Base-by-base conservation (phyloP, 2,888 invertebrate species). In the Ischnura elegans region DNA sequence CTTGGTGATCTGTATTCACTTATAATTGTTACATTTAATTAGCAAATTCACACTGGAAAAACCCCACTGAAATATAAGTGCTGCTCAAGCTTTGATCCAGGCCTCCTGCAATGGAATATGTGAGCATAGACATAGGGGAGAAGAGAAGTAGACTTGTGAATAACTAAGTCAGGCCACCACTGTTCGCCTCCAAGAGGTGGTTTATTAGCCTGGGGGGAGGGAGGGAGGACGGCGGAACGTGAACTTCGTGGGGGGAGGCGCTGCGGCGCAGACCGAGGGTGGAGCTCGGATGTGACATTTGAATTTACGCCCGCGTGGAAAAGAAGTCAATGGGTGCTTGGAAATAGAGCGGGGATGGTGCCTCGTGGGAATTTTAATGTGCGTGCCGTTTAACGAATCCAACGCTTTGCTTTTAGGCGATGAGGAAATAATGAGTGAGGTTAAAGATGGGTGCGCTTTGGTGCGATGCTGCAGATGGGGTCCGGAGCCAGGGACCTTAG, bases 301-400 rank as follows among this genome's bases (percentile, higher is more conserved):
- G 76, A 76, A 76, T 76, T 76, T 8, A 76, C 76, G 36, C 76
- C 36, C 76, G 76, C 76, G 16, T 36, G 16, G 51, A 51, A 76
- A 13, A 66, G 29, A 76, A 76, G n/a, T 36, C 76, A 76, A 13
- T 13, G 76, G 76, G 29, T 13, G 76, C 76, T 1, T 76, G 76
- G 10, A 36, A 76, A 76, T 76, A 36, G 76, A 10, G 16, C 13
- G 76, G 36, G 10, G 6, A 36, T 4, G 76, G 36, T 29, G 10
- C 10, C 25, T 25, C 29, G 21, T 10, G 76, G 2, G 76, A 13
- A 16, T 76, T 76, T 76, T 76, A 36, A 76, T 76, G 76, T 76
- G 76, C 76, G 16, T 76, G 76, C 51, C 51, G 51, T 51, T 61
- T n/a, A n/a, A n/a, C n/a, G n/a, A n/a, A n/a, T n/a, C n/a, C n/a